Conservation (phyloP, 2,113 vertebrate species). For the Spea multiplicata region DNA sequence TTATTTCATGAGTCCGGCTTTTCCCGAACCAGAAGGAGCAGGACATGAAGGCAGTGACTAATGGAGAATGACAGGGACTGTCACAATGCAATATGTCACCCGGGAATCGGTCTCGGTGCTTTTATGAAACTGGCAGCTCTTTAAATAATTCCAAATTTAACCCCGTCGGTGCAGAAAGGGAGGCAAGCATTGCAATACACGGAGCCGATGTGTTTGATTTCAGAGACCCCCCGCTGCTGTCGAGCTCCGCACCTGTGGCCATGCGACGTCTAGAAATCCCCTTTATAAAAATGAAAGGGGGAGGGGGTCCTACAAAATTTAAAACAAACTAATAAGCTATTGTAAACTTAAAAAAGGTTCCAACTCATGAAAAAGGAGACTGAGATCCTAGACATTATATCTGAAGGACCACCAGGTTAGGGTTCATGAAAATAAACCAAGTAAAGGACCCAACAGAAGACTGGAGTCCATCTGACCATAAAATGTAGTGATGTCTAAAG, state of each 20-base stretch:
- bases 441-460: too few species aligned
- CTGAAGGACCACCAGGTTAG: too few species aligned
- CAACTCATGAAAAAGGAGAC: too few species aligned
- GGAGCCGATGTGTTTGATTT: neutral
- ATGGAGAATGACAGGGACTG: constrained; percentile 41
- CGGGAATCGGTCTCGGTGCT: constrained; percentile 23
- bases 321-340: too few species aligned
- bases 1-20: constrained; percentile 36
- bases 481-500: too few species aligned
- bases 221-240: constrained; percentile 62
- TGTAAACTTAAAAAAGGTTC: too few species aligned
- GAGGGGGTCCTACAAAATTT: too few species aligned
- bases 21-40: constrained; percentile 22
- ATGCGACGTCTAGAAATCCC: too few species aligned
- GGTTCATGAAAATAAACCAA: too few species aligned
- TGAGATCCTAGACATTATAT: too few species aligned
- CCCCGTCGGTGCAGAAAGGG: neutral
- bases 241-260: constrained; percentile 56
- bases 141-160: constrained; percentile 22
- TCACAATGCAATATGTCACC: constrained; percentile 46
- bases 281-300: too few species aligned
- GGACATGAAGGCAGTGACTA: constrained; percentile 40
- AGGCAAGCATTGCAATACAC: neutral
- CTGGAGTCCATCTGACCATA: too few species aligned
- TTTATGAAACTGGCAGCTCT: constrained; percentile 21